Percentiles rank a stretch among this genome's conserved stretches.
phyloP scores from a whole-genome alignment of 2,888 invertebrate genomes.

The Chironomus riparius region DNA sequence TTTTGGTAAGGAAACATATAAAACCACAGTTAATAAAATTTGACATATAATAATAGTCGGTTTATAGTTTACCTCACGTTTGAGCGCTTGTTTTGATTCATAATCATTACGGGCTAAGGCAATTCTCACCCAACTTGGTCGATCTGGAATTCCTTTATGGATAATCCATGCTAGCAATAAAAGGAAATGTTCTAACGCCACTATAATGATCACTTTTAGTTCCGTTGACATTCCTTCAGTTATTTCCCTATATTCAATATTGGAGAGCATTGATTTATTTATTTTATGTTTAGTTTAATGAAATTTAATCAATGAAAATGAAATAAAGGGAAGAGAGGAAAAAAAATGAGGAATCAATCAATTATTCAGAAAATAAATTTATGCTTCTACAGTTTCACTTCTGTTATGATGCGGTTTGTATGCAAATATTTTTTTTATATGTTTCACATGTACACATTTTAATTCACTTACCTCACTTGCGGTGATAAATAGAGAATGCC shows the following conservation, averaged over 20 bases:
- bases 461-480: slow-evolving; percentile 44
- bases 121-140: slow-evolving; percentile 57
- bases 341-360: slow-evolving; percentile 12
- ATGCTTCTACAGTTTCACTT: no score
- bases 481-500: slow-evolving; percentile 62
- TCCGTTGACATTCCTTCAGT: slow-evolving; percentile 35
- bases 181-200: slow-evolving; percentile 59
- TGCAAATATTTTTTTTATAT: background rate
- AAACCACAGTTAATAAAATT: background rate
- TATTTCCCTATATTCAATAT: background rate
- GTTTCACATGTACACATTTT: background rate
- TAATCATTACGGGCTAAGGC: slow-evolving; percentile 52
- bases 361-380: background rate
- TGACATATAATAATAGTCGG: background rate
- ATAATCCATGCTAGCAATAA: slow-evolving; percentile 55
- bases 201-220: slow-evolving; percentile 51
- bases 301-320: background rate
- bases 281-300: background rate
- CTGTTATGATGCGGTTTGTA: background rate
- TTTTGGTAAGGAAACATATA: background rate
- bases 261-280: background rate
- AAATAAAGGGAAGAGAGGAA: background rate
- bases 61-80: slow-evolving; percentile 43
- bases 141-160: slow-evolving; percentile 59
- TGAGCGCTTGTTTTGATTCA: slow-evolving; percentile 54